A percentile compares a stretch with the other conserved stretches of the same genome.
Evolutionary conservation across 1,140 invertebrate genomes (phyloP).

Genomic region (Ceratosolen solmsi): DNA sequence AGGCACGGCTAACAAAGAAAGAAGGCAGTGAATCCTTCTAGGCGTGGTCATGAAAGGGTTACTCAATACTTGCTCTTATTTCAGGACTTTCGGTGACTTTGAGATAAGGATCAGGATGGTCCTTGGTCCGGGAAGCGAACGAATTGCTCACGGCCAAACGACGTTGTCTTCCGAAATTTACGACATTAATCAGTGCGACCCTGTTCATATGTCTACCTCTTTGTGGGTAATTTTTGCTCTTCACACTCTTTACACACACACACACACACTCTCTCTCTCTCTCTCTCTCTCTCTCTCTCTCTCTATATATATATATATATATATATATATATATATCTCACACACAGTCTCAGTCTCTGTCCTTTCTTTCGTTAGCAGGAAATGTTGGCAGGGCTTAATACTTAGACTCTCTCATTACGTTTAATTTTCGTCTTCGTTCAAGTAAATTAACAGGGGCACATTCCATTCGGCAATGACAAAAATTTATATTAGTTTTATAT

Average conservation of each 20-base stretch:
- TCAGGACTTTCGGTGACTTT: background rate
- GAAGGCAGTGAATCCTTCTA: background rate
- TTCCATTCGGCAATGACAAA: no score
- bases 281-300: no score
- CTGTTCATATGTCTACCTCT: constrained; percentile 20
- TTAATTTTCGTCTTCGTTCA: background rate
- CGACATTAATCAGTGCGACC: constrained; percentile 22
- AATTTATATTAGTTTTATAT: no score
- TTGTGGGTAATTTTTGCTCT: constrained; percentile 17
- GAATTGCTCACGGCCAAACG: background rate
- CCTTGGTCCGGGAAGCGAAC: background rate
- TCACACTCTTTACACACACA: background rate
- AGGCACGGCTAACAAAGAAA: background rate
- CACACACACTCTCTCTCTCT: background rate
- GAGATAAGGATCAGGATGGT: background rate
- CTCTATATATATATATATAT: no score
- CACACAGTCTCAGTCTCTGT: background rate
- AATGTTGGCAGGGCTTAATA: background rate
- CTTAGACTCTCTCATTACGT: background rate
- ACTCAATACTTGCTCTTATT: background rate
- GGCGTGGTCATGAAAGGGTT: background rate
- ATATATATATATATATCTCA: no score
- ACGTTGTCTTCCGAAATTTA: constrained; percentile 8
- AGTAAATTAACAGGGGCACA: background rate
- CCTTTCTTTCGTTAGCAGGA: background rate